Evolutionary conservation across 2,888 invertebrate species (phyloP), one percentile per base, ranked within the genome.

Genomic region (Crematogaster levior): DNA sequence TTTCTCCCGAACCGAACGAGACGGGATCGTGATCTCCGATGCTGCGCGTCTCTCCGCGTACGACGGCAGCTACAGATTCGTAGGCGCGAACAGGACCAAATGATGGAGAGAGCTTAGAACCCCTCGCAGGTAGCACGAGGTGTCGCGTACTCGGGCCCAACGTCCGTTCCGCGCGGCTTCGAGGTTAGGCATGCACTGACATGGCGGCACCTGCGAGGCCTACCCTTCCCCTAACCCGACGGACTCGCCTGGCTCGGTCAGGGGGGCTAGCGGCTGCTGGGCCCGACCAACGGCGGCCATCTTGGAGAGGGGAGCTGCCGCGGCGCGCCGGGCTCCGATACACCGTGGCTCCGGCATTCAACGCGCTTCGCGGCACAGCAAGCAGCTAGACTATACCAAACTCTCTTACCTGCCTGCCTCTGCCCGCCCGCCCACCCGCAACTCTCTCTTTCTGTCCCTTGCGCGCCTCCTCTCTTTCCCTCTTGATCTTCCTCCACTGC

Each of bases 121-220:
- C 72, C 61, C 48, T 56, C 34, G 43, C 46, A n/a, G 86, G 72
- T 53, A 83, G 84, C 84, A 86, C 90, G 88, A 85, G 85, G 85
- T 90, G 89, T 90, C 91, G 90, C 92, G 92, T 89, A 90, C 84
- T 89, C 88, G 85, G 88, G 88, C 91, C 91, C 88, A 89, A 91
- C 92, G 91, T 92, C 90, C 91, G 93, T 92, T 92, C 93, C 93
- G 93, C 92, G 92, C 94, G 92, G 92, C 92, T 93, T 92, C 92
- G 93, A 94, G 90, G 93, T 93, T 93, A 93, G 92, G 93, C 94
- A 93, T 94, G 93, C 93, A 94, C 94, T 94, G 94, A 94, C 94
- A 94, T 94, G 94, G 94, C 94, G 94, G 94, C 94, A 94, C 94
- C 94, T 94, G 94, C 93, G 91, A 91, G 91, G 90, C 91, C 90